Conservation (phyloP, 2,888 invertebrate species). For the Saturnia pavonia region DNA sequence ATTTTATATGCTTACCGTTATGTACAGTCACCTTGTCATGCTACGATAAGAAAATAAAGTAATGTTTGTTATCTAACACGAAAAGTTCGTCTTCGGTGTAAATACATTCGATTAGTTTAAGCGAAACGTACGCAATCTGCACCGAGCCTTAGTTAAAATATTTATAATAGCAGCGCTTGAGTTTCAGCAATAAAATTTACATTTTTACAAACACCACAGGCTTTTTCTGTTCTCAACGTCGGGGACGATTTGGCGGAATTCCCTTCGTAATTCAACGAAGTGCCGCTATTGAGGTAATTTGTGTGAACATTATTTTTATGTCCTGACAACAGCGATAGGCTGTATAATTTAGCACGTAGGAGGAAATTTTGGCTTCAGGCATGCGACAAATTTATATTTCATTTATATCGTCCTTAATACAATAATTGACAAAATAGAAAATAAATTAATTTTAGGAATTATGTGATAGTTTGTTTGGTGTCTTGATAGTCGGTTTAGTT, state of each 20-base stretch:
- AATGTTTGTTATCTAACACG: neutral
- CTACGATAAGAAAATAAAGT: neutral
- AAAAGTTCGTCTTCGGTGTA: conserved; percentile 15
- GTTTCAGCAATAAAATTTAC: conserved; percentile 74
- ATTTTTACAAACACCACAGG: conserved; percentile 65
- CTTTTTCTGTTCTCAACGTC: conserved; percentile 18
- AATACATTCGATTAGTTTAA: conserved; percentile 22
- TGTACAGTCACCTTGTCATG: neutral
- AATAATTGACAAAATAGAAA: neutral
- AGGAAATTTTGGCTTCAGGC: neutral
- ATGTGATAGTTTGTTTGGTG: too few relatives aligned
- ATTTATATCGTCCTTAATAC: neutral
- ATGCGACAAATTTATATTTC: neutral
- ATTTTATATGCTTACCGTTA: too few relatives aligned
- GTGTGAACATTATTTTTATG: conserved; percentile 17
- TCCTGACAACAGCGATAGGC: conserved; percentile 8
- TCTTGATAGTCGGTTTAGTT: too few relatives aligned
- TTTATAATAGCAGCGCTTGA: conserved; percentile 61
- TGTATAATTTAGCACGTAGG: conserved; percentile 4
- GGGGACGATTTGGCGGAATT: conserved; percentile 13
- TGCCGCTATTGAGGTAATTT: conserved; percentile 19
- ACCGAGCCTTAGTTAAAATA: conserved; percentile 66
- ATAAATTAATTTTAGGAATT: too few relatives aligned
- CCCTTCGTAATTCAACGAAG: conserved; percentile 16
- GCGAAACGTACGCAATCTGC: conserved; percentile 60